A percentile compares a stretch with the other conserved stretches of the same genome.
Evolutionary conservation across 2,113 vertebrate genomes (phyloP).

Genomic region (Pachyramphus minor): DNA sequence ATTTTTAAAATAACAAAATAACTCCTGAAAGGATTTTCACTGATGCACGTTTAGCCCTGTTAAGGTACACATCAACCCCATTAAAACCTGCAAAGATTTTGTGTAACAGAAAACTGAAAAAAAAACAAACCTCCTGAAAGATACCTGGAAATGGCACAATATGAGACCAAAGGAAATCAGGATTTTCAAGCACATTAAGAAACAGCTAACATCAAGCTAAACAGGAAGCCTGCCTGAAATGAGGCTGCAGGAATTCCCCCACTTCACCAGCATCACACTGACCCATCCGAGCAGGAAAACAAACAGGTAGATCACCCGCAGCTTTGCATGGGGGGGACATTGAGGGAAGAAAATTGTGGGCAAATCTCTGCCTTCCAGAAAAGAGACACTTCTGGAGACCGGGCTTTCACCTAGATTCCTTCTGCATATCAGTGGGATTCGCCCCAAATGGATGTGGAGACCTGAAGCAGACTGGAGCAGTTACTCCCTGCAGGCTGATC

Average conservation of each 20-base stretch:
- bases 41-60: background rate
- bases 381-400: background rate
- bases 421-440: background rate
- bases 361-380: background rate
- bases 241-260: background rate
- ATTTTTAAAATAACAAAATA: background rate
- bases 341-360: accelerated
- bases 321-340: background rate
- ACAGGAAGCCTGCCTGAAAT: background rate
- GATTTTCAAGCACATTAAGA: background rate
- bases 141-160: background rate
- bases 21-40: background rate
- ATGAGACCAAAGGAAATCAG: background rate
- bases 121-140: too few species aligned
- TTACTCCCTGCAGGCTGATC: background rate
- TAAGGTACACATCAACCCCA: background rate
- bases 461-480: background rate
- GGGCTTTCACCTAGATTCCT: background rate
- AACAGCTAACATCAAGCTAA: background rate
- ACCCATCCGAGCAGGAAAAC: background rate
- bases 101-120: background rate
- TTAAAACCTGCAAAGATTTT: background rate
- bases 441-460: background rate
- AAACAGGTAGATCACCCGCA: background rate
- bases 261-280: background rate